Evolutionary conservation across 2,888 invertebrate species (phyloP), one percentile per base, ranked within the genome.

Genomic region (Dyspetes luteomarginatus): DNA sequence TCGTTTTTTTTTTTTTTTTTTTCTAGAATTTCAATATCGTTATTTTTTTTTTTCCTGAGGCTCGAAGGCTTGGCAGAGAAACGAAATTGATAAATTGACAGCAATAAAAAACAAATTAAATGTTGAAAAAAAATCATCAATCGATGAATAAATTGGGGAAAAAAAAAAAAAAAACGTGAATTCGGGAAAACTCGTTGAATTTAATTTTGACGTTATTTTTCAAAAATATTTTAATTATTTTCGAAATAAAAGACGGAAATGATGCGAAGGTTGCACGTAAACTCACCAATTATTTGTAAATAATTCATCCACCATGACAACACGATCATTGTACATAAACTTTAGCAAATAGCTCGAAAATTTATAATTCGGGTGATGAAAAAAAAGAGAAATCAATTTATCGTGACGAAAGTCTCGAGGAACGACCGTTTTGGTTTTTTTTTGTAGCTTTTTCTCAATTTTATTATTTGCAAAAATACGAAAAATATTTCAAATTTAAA

Each of bases 201-300:
- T 62, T 17, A 15, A 19, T 4, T 71, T 50, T 24, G 19, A 36
- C 45, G 9, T 52, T 72, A 65, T 56, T 24, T 30, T 30, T 30
- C 30, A 73, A 4, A 45, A 4, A 45, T 48, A 48, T 48, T 48
- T 48, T 56, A 62, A 26, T 62, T 19, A 22, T 52, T 26, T 41
- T 45, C 4, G 3, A 15, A 45, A 45, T 55, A 55, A 4, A 4
- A 4, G 58, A 50, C n/a, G 30, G 15, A 15, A n/a, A n/a, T n/a
- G n/a, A 56, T 17, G 12, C 22, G 30, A 28, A 62, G n/a, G n/a
- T 22, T 64, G 30, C 43, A 43, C 55, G 36, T 26, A 62, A 74
- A 74, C 75, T 85, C 79, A 84, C 79, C 73, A 77, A 71, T 74
- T 87, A 85, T 85, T 81, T 88, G 89, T 89, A 88, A 84, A 89